Evolutionary conservation across 2,797 vertebrate genomes (phyloP), one percentile per base, ranked within the genome.

Genomic region (Chaunax sp.): DNA sequence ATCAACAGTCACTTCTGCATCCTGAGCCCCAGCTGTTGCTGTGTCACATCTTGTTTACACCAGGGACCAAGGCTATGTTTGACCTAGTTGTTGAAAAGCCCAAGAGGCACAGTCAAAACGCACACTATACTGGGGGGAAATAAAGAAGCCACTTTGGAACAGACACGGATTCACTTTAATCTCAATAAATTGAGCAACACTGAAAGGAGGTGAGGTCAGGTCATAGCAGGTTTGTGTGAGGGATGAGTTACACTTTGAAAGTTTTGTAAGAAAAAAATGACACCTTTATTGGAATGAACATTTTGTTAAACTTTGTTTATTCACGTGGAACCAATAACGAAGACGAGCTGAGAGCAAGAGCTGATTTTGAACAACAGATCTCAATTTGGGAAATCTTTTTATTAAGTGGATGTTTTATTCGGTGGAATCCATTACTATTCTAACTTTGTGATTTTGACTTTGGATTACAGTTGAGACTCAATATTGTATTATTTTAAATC

Each of bases 11-110:
- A 3, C 53, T 2, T 60, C 65, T 60, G 71, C 78, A 47, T 65
- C 41, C 25, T 1, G 47, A 69, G 80, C 75, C 72, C 49, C 92
- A 92, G 89, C 84, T 91, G 91, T 26, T 72, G 66, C 69, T 41
- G 72, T 70, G 83, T 70, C 85, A 26, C 85, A 78, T 91, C 85
- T 90, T 85, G 78, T 89, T 90, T 89, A 84, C 90, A 92, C 80
- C 78, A 77, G 89, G 84, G 88, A 69, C 76, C 63, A 7, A 33
- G 15, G 80, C 74, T 55, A 20, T 37, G 63, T 81, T 68, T 87
- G 89, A 89, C 83, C 90, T 85, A 88, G 81, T 87, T 89, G 67
- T 73, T 78, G 72, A 71, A 73, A 80, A 76, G 75, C 85, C 82
- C 76, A 4, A 58, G 66, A 80, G 78, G 82, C 63, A 71, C 53